Evolutionary conservation across 2,113 vertebrate species (phyloP).

Genomic region (Aramus guarauna): DNA sequence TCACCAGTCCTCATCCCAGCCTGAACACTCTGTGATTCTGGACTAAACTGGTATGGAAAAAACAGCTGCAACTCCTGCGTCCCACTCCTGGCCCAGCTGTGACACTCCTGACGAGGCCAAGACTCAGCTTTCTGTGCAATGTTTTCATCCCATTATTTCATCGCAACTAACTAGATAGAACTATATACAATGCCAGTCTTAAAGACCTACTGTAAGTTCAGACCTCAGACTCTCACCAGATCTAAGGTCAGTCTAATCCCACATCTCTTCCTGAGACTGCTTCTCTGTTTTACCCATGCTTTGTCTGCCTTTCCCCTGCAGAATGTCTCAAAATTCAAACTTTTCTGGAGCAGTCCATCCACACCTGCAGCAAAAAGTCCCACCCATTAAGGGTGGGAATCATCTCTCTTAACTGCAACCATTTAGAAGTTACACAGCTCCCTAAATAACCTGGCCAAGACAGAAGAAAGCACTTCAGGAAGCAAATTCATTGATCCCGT

Average conservation of each 20-base stretch:
- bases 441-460: neutral
- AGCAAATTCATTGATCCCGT: neutral
- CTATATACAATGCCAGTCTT: neutral
- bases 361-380: neutral
- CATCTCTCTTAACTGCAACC: neutral
- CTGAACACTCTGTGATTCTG: neutral
- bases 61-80: neutral
- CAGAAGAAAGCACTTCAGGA: neutral
- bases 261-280: neutral
- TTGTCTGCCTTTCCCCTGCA: neutral
- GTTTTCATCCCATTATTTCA: neutral
- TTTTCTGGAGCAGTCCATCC: neutral
- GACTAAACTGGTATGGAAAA: neutral
- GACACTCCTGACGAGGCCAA: neutral
- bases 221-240: neutral
- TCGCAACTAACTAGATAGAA: neutral
- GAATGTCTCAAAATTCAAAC: neutral
- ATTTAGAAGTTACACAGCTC: neutral
- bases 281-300: neutral
- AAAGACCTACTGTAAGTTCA: neutral
- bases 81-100: neutral
- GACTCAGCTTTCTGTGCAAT: neutral
- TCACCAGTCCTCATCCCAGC: neutral
- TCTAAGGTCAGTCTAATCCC: neutral
- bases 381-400: neutral